Evolutionary conservation across 2,888 invertebrate genomes (phyloP).

Genomic region (Andrena flavipes): DNA sequence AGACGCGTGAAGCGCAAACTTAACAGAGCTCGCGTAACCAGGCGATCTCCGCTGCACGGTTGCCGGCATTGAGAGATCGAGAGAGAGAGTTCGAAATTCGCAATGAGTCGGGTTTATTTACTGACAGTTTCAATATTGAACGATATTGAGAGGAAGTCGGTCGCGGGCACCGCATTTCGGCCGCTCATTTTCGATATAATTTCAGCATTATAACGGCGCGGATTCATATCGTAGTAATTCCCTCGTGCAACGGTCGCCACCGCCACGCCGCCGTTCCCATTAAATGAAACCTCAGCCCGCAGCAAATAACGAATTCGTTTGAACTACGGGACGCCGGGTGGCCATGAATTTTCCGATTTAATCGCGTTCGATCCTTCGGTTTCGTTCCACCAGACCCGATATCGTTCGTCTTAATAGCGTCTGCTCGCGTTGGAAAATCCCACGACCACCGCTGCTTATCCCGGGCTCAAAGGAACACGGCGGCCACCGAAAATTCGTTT

Average conservation of each 20-base stretch:
- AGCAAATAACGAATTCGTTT: slow-evolving; percentile 31
- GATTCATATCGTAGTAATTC: slow-evolving; percentile 33
- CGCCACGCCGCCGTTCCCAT: not conserved
- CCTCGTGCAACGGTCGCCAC: not conserved
- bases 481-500: slow-evolving; percentile 7
- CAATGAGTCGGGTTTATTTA: slow-evolving; percentile 26
- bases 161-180: not conserved
- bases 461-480: not conserved
- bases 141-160: slow-evolving; percentile 18
- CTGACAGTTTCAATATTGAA: slow-evolving; percentile 26
- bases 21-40: not conserved
- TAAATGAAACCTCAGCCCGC: slow-evolving; percentile 18
- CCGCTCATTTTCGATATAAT: slow-evolving; percentile 42
- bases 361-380: slow-evolving; percentile 7
- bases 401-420: slow-evolving; percentile 1
- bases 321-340: not conserved
- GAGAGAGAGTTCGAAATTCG: slow-evolving; percentile 12
- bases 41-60: not conserved
- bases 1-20: slow-evolving; percentile 6
- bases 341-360: slow-evolving; percentile 27
- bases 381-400: not conserved
- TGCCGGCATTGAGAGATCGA: not conserved
- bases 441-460: not conserved
- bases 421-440: not conserved
- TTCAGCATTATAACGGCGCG: slow-evolving; percentile 21